Evolutionary conservation across 2,888 invertebrate species (phyloP).

Genomic region (Diarsia rubi): DNA sequence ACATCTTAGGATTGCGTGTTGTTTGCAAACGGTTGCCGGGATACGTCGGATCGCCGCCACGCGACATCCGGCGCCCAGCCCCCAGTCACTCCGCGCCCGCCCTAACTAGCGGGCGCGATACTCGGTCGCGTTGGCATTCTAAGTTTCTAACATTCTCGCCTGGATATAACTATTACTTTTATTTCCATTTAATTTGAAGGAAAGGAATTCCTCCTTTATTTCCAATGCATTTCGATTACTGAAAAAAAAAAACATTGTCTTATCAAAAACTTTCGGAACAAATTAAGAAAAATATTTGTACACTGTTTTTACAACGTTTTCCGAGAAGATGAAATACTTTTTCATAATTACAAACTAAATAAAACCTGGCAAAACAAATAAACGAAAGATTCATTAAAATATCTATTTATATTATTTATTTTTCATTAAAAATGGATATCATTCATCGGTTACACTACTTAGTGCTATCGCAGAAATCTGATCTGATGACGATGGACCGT

Average conservation of each 20-base stretch:
- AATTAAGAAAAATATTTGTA: slow-evolving; percentile 20
- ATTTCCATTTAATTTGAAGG: neutral
- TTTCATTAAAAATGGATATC: slow-evolving; percentile 82
- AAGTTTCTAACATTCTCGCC: slow-evolving; percentile 31
- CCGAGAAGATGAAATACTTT: neutral
- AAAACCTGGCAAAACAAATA: slow-evolving; percentile 9
- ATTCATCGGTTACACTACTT: slow-evolving; percentile 89
- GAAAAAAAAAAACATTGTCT: neutral
- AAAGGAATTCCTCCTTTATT: neutral
- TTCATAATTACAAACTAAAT: slow-evolving; percentile 24
- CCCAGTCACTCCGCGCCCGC: slow-evolving; percentile 85
- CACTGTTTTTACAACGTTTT: slow-evolving; percentile 42
- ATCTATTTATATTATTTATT: neutral
- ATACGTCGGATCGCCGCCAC: slow-evolving; percentile 79
- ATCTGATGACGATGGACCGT: slow-evolving; percentile 89
- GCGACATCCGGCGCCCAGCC: slow-evolving; percentile 82
- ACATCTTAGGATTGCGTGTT: slow-evolving; percentile 75
- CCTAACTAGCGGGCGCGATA: slow-evolving; percentile 70
- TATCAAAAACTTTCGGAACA: slow-evolving; percentile 38
- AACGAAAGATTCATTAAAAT: slow-evolving; percentile 9
- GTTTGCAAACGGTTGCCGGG: slow-evolving; percentile 88
- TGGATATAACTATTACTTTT: neutral
- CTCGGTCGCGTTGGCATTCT: slow-evolving; percentile 47
- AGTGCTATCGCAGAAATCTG: slow-evolving; percentile 88
- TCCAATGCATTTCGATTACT: neutral